Evolutionary conservation across 92 coral and sea anemone species (phyloP).

Genomic region (Phymanthus crucifer): DNA sequence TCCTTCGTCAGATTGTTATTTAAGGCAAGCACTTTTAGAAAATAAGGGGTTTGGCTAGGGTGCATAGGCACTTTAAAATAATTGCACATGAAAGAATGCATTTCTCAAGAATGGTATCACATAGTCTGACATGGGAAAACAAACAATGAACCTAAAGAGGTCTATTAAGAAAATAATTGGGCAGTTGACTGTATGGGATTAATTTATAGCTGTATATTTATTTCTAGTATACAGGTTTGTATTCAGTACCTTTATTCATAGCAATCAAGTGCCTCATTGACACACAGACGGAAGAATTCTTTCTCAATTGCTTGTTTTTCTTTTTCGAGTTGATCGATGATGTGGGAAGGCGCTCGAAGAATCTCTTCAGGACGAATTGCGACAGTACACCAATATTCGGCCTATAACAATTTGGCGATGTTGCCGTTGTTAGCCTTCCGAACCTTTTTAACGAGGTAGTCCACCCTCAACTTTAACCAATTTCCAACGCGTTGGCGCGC

Average conservation of each 20-base stretch:
- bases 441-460: background rate
- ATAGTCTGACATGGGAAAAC: too few relatives aligned
- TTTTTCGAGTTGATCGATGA: conserved; percentile 7
- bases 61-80: too few relatives aligned
- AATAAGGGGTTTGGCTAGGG: too few relatives aligned
- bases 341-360: background rate
- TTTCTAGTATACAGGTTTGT: background rate
- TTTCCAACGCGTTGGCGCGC: background rate
- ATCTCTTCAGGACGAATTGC: background rate
- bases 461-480: background rate
- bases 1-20: too few relatives aligned
- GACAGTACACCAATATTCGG: background rate
- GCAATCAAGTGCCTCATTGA: conserved; percentile 7
- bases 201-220: background rate
- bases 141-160: too few relatives aligned
- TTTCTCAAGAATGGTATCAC: background rate
- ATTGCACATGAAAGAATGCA: too few relatives aligned
- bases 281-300: conserved; percentile 13
- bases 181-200: too few relatives aligned
- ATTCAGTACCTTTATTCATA: conserved; percentile 4
- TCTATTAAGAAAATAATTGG: too few relatives aligned
- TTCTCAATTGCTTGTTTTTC: background rate
- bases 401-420: background rate
- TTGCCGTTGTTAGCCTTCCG: background rate
- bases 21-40: too few relatives aligned